These are phyloP conservation scores for Eurystomus gularis DNA, from an alignment of 2,113 vertebrate genomes.

Conservation along the genomic window DNA sequence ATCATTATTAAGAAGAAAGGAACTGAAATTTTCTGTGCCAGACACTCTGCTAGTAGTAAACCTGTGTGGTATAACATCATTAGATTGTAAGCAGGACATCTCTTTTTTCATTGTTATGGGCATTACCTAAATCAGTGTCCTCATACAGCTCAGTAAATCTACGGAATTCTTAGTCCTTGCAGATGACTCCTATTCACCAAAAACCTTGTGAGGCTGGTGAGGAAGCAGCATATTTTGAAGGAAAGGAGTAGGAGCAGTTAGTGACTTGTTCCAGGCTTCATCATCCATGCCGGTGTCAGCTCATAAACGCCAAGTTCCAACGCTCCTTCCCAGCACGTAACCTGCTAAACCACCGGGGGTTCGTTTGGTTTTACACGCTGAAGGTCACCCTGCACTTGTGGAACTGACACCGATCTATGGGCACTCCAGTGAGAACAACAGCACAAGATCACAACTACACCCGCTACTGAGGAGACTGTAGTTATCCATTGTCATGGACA, in stretches of 20 bases:
- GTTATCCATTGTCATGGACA: neutral
- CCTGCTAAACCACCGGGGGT: neutral
- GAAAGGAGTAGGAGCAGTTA: neutral
- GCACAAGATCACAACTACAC: neutral
- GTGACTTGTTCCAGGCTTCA: neutral
- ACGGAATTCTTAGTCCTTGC: neutral
- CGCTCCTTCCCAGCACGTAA: neutral
- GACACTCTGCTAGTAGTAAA: neutral
- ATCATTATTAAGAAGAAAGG: neutral
- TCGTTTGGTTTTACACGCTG: neutral
- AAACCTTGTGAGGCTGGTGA: neutral
- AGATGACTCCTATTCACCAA: neutral
- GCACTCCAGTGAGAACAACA: neutral
- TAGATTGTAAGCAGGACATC: neutral
- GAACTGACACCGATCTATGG: neutral
- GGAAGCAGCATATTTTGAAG: neutral
- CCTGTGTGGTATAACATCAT: neutral
- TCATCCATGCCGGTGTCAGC: neutral
- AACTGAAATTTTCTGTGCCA: neutral
- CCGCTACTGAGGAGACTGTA: neutral
- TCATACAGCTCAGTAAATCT: neutral
- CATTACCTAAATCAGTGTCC: neutral
- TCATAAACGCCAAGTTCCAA: neutral
- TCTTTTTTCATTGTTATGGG: neutral
- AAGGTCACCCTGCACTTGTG: neutral